Evolutionary conservation across 2,888 invertebrate species (phyloP), one percentile per base, ranked within the genome.

Genomic region (Lasius fuliginosus): DNA sequence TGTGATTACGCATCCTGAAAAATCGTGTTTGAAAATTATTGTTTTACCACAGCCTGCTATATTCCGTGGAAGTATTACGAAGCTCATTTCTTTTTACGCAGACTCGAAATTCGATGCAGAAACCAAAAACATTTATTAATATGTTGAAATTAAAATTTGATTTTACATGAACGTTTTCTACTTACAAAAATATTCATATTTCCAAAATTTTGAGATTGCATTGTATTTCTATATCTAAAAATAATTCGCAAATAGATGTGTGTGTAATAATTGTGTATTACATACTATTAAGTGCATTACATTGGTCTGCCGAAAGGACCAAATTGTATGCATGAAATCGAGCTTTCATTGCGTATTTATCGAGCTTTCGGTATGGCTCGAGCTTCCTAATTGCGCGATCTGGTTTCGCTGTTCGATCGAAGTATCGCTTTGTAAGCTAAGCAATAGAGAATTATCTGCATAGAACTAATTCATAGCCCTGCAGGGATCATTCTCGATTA

Each of bases 361-460:
- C 8, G 74, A 42, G 77, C 58, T 58, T 76, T n/a, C 77, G 9
- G 27, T 42, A 68, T 68, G 40, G n/a, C n/a, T n/a, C 53, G 36
- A 77, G 77, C 69, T 77, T 73, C 89, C 85, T 85, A 88, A 89
- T 88, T 89, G 87, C 84, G 65, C 77, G 67, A 85, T 74, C 76
- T 73, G 83, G 62, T 82, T 74, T 71, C 49, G 46, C 71, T 62
- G 53, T 42, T 68, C 83, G 79, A 87, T 88, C 86, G 89, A 88
- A 90, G 89, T 90, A 91, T 91, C 90, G 90, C 92, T 92, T 89
- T 87, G 85, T 83, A 86, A 89, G 86, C 90, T 91, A 90, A 92
- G 92, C 92, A 92, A 92, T 92, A 88, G 92, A 92, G 90, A 92
- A 92, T 92, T 88, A 92, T 89, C 91, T 89, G 86, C 85, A 74